Percentiles rank a stretch among this genome's conserved stretches.
Conservation (phyloP, 2,113 vertebrate species). For the Baryphthengus martii region DNA sequence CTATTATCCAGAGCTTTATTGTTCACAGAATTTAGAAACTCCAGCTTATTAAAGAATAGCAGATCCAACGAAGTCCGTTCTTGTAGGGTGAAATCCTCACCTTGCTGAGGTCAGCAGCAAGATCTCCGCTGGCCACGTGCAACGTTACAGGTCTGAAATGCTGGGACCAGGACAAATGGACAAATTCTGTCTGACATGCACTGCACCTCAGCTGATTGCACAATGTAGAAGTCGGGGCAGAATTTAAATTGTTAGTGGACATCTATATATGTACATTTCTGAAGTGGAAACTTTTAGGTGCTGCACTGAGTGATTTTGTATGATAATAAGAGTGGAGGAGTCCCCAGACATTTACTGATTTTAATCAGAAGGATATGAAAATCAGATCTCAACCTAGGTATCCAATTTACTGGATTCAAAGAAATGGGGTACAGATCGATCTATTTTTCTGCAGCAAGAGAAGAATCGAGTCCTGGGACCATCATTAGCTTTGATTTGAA, state of each 20-base stretch:
- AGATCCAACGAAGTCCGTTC: neutral
- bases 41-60: neutral
- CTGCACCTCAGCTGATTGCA: neutral
- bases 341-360: neutral
- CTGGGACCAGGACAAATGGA: neutral
- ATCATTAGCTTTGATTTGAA: neutral
- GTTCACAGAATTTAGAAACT: constrained; percentile 11
- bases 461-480: neutral
- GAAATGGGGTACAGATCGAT: neutral
- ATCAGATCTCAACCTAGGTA: neutral
- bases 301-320: neutral
- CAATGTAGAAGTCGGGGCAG: fast-evolving
- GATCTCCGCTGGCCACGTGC: neutral
- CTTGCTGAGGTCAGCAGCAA: neutral
- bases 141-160: neutral
- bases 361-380: neutral
- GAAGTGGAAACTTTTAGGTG: neutral
- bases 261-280: neutral
- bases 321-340: neutral
- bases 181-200: neutral
- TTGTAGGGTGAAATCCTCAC: neutral
- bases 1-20: neutral
- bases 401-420: neutral
- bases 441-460: neutral
- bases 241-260: neutral